Evolutionary conservation across 2,797 vertebrate genomes (phyloP).

Genomic region (Cheracebus regulus): DNA sequence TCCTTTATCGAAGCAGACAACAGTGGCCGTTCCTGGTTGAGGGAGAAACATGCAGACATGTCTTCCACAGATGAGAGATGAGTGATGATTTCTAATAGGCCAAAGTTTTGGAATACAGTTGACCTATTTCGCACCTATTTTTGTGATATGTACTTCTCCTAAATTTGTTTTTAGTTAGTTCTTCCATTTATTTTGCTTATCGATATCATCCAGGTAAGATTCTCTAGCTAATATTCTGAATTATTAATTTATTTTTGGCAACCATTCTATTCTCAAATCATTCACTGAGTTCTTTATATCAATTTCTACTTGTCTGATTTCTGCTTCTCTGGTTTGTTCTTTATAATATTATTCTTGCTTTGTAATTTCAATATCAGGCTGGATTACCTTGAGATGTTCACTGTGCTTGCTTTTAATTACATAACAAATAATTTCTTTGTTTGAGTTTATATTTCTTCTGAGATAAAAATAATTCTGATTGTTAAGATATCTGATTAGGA

Average conservation of each 20-base stretch:
- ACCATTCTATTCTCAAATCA: background rate
- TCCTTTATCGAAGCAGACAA: accelerated
- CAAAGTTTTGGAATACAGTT: background rate
- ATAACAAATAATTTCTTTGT: background rate
- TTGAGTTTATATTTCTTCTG: background rate
- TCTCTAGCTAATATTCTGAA: background rate
- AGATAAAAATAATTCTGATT: background rate
- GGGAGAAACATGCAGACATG: background rate
- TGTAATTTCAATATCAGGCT: background rate
- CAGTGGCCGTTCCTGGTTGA: background rate
- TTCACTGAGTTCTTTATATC: background rate
- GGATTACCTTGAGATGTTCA: background rate
- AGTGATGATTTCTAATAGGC: background rate
- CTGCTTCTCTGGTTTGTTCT: background rate
- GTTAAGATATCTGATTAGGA: background rate
- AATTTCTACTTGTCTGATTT: background rate
- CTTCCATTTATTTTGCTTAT: background rate
- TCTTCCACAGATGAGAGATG: background rate
- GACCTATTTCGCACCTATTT: background rate
- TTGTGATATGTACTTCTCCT: too few relatives aligned
- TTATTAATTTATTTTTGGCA: background rate
- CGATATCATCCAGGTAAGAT: background rate
- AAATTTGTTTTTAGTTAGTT: background rate
- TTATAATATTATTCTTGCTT: background rate
- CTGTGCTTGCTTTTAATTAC: background rate